phyloP scores from a whole-genome alignment of 2,797 vertebrate species.

The Parotocinclus haroldoi region DNA sequence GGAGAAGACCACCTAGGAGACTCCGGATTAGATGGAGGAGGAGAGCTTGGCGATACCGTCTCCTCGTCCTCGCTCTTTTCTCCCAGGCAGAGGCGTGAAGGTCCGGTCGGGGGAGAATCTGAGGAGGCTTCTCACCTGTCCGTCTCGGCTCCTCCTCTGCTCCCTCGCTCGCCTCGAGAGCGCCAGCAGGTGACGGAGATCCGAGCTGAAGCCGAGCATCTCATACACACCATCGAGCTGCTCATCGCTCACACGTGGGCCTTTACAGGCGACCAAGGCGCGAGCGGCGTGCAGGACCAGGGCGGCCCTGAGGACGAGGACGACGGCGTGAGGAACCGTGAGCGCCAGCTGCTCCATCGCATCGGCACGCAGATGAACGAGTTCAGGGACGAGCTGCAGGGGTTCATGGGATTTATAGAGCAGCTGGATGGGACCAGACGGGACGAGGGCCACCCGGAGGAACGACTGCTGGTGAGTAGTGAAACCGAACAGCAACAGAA shows the following conservation, averaged over 20 bases:
- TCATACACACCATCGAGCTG: slow-evolving; percentile 89
- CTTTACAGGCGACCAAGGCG: slow-evolving; percentile 85
- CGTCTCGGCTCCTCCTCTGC: slow-evolving; percentile 76
- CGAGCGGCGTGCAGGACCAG: slow-evolving; percentile 81
- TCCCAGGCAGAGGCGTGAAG: slow-evolving; percentile 92
- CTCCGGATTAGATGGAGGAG: slow-evolving; percentile 72
- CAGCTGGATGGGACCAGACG: slow-evolving; percentile 85
- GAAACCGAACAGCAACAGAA: too few relatives aligned
- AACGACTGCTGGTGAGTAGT: slow-evolving; percentile 92
- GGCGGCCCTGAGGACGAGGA: slow-evolving; percentile 78
- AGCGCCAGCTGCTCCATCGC: slow-evolving; percentile 92
- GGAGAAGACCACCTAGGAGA: too few relatives aligned
- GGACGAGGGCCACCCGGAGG: slow-evolving; percentile 81
- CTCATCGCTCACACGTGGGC: slow-evolving; percentile 90
- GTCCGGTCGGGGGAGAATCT: slow-evolving; percentile 89
- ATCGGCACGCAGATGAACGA: slow-evolving; percentile 97
- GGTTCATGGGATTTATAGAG: slow-evolving; percentile 92
- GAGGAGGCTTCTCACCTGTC: slow-evolving; percentile 90
- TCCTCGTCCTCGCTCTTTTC: slow-evolving; percentile 74
- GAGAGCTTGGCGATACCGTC: slow-evolving; percentile 80
- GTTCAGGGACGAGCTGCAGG: slow-evolving; percentile 92
- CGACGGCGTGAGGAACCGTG: slow-evolving; percentile 82
- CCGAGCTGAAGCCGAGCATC: slow-evolving; percentile 87
- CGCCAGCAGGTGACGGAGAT: slow-evolving; percentile 96
- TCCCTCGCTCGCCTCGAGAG: slow-evolving; percentile 81